A percentile compares a stretch with the other conserved stretches of the same genome.
Evolutionary conservation across 2,113 vertebrate genomes (phyloP).

Genomic region (Nyctereutes procyonoides): DNA sequence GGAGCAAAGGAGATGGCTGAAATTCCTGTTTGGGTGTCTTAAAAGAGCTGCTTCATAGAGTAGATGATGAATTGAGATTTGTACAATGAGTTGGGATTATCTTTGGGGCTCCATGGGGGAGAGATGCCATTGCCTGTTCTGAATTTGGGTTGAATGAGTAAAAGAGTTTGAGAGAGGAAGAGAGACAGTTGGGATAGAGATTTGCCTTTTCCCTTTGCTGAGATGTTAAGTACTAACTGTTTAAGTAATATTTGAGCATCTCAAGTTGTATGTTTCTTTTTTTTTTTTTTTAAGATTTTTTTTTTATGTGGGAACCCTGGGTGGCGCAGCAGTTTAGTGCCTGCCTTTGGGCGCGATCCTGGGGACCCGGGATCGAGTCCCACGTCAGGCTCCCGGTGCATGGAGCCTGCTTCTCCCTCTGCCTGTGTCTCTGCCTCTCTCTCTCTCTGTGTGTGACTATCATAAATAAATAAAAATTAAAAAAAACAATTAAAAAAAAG

Average conservation of each 20-base stretch:
- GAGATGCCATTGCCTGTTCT: neutral
- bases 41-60: neutral
- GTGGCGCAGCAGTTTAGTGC: no score
- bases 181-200: neutral
- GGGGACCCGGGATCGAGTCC: no score
- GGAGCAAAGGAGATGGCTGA: neutral
- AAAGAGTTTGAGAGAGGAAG: no score
- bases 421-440: no score
- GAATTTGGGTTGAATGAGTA: neutral
- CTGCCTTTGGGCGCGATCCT: no score
- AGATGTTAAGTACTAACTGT: neutral
- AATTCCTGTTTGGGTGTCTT: neutral
- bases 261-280: neutral
- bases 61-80: neutral
- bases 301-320: no score
- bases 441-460: no score
- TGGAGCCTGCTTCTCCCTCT: no score
- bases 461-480: no score
- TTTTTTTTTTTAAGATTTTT: no score
- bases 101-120: neutral
- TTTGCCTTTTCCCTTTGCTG: neutral
- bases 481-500: no score
- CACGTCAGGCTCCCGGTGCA: no score
- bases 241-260: conserved; percentile 13
- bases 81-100: neutral